Evolutionary conservation across 2,888 invertebrate genomes (phyloP), one percentile per base, ranked within the genome.

Genomic region (Galeopsomyia nigrocyanea): DNA sequence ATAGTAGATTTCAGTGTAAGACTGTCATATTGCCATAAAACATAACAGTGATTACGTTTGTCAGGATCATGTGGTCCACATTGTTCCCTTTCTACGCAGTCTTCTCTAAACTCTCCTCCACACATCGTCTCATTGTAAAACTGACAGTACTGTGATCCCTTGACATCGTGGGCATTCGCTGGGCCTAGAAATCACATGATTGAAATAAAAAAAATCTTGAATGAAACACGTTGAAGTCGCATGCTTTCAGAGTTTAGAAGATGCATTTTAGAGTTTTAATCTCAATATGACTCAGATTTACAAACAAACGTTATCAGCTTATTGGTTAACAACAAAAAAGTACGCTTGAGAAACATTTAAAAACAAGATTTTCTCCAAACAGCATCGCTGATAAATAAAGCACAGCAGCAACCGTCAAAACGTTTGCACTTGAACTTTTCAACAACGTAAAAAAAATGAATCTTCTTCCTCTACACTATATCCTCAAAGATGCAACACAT

Each of bases 31-130:
- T 91, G 90, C 96, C 96, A 97, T 0, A 96, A 86, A 0, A 93
- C 94, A 84, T 93, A 95, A 86, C 96, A 97, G 81, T 94, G 93
- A 82, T 91, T 92, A 74, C 92, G 90, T 82, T 95, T 95, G 65
- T 92, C 92, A 3, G 90, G 87, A 78, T 93, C 92, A 19, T 90
- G 89, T 9, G 90, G 88, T 64, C 88, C 89, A 83, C 96, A 96
- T 81, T 91, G 89, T 80, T 92, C 91, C 3, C 87, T 86, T 53
- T 86, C 87, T 39, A 87, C 86, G 78, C 90, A 90, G 60, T 87
- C 88, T 76, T 84, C 83, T 74, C 84, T 85, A 21, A 87, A 85
- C 70, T 88, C 87, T 16, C 84, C 80, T 14, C 84, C 80, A 79
- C 90, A 91, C 79, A 87, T 85, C 1, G 89, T 89, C 17, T 89